phyloP scores from a whole-genome alignment of 2,113 vertebrate species.

The Heterotilapia buettikoferi region DNA sequence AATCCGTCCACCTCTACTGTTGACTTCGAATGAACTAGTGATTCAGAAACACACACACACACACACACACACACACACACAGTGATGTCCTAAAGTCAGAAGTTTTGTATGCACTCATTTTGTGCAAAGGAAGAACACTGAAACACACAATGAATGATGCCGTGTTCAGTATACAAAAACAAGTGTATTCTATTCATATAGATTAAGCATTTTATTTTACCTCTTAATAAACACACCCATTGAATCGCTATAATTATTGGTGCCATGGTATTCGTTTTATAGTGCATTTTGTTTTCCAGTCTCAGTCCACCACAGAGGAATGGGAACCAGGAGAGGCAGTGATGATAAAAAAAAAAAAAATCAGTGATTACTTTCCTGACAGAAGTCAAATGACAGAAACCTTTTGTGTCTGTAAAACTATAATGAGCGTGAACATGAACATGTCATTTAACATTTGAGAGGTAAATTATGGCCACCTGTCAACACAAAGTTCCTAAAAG shows the following conservation, averaged over 20 bases:
- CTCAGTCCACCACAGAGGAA: neutral
- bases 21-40: neutral
- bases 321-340: neutral
- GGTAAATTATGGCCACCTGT: neutral
- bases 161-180: neutral
- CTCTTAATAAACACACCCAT: neutral
- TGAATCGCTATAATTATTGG: accelerated
- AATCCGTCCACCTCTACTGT: neutral
- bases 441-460: neutral
- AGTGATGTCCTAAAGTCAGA: neutral
- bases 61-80: accelerated
- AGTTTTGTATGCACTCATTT: neutral
- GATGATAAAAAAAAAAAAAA: neutral
- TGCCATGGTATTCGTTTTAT: neutral
- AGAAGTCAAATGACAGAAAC: neutral
- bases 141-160: neutral
- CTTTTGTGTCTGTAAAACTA: neutral
- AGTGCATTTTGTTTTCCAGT: neutral
- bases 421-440: neutral
- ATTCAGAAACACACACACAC: neutral
- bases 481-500: neutral
- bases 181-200: neutral
- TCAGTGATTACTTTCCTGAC: neutral
- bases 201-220: neutral
- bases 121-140: neutral